Evolutionary conservation across 2,797 vertebrate species (phyloP), one percentile per base, ranked within the genome.

Genomic region (Megalops cyprinoides): DNA sequence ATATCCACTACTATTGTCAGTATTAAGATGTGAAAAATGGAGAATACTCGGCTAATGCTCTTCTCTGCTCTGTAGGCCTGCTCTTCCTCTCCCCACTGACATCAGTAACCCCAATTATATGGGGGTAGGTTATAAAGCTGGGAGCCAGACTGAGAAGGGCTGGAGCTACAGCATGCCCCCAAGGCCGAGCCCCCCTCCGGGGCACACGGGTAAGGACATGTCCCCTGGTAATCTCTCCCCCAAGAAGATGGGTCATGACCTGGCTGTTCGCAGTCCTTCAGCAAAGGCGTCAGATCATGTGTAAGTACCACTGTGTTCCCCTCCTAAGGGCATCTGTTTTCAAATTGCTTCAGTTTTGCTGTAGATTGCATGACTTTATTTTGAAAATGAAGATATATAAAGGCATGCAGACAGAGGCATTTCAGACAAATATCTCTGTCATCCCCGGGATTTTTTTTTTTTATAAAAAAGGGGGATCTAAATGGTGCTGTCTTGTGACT

Each of bases 41-140:
- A 15, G 25, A 0, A 12, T 1, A 28, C 25, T 78, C 79, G 53
- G 42, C 5, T 39, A 48, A 75, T 25, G 81, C 23, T 82, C 37
- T 28, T 51, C 82, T 86, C 79, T 89, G 55, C 42, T 76, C 77
- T 0, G 10, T 89, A 96, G 95, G 88, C 86, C 75, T 62, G 85
- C 90, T 74, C 37, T 75, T 0, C 82, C 89, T 14, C 82, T 89
- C 9, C 5, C 92, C n/a, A 91, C 90, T 44, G 96, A 98, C 83
- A 93, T 97, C 86, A 93, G 91, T 76, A 98, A 98, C 88, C 96
- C 96, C 76, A 97, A 0, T 90, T 98, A 97, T 90, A 94, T 96
- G 89, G 95, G 94, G 4, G 48, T 96, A 84, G 88, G 91, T 65
- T 84, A 88, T 83, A 94, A 88, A 87, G 75, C 85, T 60, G 90